Evolutionary conservation across 2,797 vertebrate genomes (phyloP).

Genomic region (Lacerta viridis): DNA sequence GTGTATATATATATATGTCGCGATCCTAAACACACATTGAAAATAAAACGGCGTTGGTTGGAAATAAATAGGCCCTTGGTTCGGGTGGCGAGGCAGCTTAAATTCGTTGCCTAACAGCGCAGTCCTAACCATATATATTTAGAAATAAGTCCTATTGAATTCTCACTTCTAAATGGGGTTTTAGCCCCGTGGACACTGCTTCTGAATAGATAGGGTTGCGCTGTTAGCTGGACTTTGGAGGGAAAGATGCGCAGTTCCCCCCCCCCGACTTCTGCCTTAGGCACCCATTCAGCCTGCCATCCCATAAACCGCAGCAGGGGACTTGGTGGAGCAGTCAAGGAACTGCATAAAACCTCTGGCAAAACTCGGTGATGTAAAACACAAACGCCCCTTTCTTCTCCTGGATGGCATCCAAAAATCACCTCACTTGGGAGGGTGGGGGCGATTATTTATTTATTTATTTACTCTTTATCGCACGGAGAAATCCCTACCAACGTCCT

Average conservation of each 20-base stretch:
- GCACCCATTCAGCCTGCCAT: not conserved
- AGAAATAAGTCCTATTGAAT: no score
- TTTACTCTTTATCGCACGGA: constrained; percentile 19
- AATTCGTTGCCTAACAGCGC: not conserved
- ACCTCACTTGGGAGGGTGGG: not conserved
- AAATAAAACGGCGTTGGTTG: not conserved
- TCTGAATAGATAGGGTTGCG: no score
- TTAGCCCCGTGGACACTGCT: no score
- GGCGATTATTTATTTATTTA: constrained; percentile 31
- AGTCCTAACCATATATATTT: no score
- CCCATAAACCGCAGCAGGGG: constrained; percentile 11
- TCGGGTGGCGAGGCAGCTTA: no score
- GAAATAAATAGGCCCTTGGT: not conserved
- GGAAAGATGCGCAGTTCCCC: not conserved
- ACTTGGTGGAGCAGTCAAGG: not conserved
- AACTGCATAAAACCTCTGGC: not conserved
- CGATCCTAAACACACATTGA: not conserved
- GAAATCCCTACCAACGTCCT: not conserved
- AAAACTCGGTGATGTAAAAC: constrained; percentile 36
- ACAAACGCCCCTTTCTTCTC: constrained; percentile 50
- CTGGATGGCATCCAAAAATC: constrained; percentile 58
- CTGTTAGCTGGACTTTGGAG: no score
- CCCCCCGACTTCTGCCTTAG: not conserved
- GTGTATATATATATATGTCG: no score
- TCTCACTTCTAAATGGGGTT: no score